Evolutionary conservation across 2,113 vertebrate genomes (phyloP).

Genomic region (Aspidoscelis tigris): DNA sequence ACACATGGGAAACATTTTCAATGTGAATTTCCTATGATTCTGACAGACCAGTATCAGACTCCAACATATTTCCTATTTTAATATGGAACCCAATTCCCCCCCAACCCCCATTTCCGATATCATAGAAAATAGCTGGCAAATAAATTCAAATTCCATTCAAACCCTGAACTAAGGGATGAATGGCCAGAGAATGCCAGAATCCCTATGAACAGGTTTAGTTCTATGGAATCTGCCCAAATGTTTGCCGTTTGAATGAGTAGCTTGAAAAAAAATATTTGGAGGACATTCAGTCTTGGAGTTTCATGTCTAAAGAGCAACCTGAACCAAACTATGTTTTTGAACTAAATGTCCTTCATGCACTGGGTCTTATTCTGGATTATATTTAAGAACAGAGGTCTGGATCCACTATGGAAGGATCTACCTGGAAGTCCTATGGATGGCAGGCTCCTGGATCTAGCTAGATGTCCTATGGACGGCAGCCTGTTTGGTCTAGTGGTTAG

Average conservation of each 20-base stretch:
- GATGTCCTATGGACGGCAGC: no score
- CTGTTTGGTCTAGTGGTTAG: no score
- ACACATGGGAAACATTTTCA: conserved; percentile 58
- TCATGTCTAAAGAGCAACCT: not conserved
- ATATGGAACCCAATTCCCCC: conserved; percentile 9
- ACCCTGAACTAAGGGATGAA: conserved; percentile 29
- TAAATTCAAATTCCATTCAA: not conserved
- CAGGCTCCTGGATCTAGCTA: no score
- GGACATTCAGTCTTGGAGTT: conserved; percentile 37
- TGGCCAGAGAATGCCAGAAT: conserved; percentile 39
- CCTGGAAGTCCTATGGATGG: no score
- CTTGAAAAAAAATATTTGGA: conserved; percentile 38
- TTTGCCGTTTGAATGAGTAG: conserved; percentile 30
- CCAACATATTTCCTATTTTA: conserved; percentile 1
- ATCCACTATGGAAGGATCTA: no score
- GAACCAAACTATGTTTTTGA: fast-evolving
- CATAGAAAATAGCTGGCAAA: conserved; percentile 38
- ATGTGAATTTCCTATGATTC: conserved; percentile 25
- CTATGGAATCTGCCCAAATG: conserved; percentile 45
- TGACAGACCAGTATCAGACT: conserved; percentile 20
- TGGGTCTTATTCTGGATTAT: no score
- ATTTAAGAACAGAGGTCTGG: no score
- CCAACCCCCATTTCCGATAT: conserved; percentile 3
- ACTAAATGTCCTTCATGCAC: not conserved
- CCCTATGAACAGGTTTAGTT: conserved; percentile 22